Evolutionary conservation across 2,888 invertebrate species (phyloP).

Genomic region (Melanchra persicariae): DNA sequence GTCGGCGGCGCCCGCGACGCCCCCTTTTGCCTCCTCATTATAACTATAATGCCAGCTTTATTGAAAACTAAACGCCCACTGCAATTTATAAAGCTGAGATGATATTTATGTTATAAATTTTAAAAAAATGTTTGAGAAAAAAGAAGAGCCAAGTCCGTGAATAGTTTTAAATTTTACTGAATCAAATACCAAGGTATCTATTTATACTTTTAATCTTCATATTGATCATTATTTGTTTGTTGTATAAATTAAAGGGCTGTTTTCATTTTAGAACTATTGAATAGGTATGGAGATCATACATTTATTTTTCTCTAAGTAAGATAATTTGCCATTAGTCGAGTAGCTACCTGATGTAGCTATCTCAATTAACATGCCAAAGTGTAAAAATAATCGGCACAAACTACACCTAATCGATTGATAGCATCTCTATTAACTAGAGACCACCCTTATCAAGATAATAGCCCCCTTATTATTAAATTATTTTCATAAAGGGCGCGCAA

Average conservation of each 20-base stretch:
- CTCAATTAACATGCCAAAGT: neutral
- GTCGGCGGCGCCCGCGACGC: constrained; percentile 69
- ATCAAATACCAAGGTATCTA: neutral
- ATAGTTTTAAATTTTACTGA: neutral
- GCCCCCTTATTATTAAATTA: neutral
- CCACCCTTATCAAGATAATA: neutral
- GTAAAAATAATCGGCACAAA: constrained; percentile 7
- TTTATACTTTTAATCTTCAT: neutral
- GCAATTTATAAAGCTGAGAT: constrained; percentile 61
- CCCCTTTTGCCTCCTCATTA: constrained; percentile 81
- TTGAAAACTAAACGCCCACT: constrained; percentile 78
- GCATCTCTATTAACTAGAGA: constrained; percentile 21
- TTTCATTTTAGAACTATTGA: neutral
- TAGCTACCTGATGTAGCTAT: neutral
- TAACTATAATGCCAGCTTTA: constrained; percentile 77
- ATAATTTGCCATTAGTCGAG: neutral
- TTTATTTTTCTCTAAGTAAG: neutral
- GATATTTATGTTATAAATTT: constrained; percentile 12
- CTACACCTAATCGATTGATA: constrained; percentile 27
- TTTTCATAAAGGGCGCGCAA: neutral
- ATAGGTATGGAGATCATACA: neutral
- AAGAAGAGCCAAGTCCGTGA: constrained; percentile 11
- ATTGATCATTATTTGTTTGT: neutral
- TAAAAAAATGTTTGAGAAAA: constrained; percentile 29
- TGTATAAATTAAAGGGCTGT: neutral